Conservation (phyloP, 2,888 invertebrate genomes). For the Pasiphila rectangulata region DNA sequence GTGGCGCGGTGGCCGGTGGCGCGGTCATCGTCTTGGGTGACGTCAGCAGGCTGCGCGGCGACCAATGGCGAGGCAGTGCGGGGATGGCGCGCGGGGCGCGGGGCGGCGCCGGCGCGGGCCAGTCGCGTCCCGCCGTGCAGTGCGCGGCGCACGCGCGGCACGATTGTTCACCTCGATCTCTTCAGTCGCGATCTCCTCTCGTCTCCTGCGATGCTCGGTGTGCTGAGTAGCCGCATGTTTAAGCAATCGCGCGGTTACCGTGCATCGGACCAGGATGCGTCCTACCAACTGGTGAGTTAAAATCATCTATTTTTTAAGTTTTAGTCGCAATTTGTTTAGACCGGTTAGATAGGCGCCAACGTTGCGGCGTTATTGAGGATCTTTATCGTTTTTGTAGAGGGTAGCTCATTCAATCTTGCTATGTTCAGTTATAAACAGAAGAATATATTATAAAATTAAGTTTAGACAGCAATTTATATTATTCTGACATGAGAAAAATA, state of each 20-base stretch:
- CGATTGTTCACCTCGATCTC: background rate
- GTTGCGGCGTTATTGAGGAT: background rate
- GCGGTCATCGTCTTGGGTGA: slow-evolving; percentile 53
- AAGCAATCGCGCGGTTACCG: slow-evolving; percentile 50
- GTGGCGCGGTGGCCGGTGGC: slow-evolving; percentile 26
- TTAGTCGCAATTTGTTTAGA: slow-evolving; percentile 24
- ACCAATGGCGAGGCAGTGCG: slow-evolving; percentile 50
- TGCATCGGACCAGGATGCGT: slow-evolving; percentile 40
- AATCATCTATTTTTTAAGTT: slow-evolving; percentile 7
- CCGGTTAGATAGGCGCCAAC: slow-evolving; percentile 38
- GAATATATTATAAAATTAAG: no score
- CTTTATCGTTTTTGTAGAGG: slow-evolving; percentile 4
- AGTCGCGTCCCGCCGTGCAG: slow-evolving; percentile 65
- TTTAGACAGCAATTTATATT: no score
- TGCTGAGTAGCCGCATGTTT: slow-evolving; percentile 40
- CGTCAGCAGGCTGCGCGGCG: slow-evolving; percentile 64
- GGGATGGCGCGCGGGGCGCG: slow-evolving; percentile 36
- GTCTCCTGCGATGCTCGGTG: background rate
- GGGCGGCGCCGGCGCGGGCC: slow-evolving; percentile 50
- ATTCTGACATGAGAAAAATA: no score
- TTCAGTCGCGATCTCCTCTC: background rate
- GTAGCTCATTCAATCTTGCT: background rate
- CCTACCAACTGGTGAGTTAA: slow-evolving; percentile 50
- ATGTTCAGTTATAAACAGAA: background rate
- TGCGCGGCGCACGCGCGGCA: slow-evolving; percentile 51